A percentile compares a stretch with the other conserved stretches of the same genome.
Evolutionary conservation across 2,113 vertebrate species (phyloP).

Genomic region (Diglossa brunneiventris): DNA sequence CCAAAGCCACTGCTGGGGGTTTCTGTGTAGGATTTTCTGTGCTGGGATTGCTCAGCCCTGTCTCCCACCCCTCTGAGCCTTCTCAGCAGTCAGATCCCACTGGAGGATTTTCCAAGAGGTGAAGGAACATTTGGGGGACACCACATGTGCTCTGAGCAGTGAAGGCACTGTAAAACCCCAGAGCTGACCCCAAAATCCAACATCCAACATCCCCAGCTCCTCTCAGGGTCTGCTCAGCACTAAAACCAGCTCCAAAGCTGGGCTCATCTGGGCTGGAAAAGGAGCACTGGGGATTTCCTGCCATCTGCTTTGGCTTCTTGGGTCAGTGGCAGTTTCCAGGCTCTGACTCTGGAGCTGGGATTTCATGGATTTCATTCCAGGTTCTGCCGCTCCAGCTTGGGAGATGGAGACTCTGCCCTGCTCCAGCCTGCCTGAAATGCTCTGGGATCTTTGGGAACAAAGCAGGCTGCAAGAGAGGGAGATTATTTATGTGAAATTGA

Average conservation of each 20-base stretch:
- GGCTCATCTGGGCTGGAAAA: not conserved
- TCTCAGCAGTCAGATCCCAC: no score
- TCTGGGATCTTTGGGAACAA: not conserved
- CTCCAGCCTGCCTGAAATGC: not conserved
- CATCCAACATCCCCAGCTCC: not conserved
- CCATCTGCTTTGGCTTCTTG: not conserved
- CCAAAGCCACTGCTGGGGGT: no score
- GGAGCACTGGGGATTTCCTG: not conserved
- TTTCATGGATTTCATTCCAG: not conserved
- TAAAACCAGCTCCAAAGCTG: not conserved
- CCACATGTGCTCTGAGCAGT: no score
- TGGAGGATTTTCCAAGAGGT: no score
- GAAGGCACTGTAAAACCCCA: no score
- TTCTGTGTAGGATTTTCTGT: no score
- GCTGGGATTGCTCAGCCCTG: no score
- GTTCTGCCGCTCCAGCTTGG: rapidly evolving
- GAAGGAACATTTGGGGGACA: no score
- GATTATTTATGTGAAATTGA: not conserved
- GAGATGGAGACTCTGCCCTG: not conserved
- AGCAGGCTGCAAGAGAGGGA: not conserved
- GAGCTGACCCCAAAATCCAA: not conserved
- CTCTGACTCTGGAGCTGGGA: not conserved
- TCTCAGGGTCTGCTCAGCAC: not conserved
- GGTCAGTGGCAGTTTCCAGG: not conserved
- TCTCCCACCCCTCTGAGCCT: no score